Evolutionary conservation across 2,113 vertebrate species (phyloP).

Genomic region (Lepisosteus oculatus): DNA sequence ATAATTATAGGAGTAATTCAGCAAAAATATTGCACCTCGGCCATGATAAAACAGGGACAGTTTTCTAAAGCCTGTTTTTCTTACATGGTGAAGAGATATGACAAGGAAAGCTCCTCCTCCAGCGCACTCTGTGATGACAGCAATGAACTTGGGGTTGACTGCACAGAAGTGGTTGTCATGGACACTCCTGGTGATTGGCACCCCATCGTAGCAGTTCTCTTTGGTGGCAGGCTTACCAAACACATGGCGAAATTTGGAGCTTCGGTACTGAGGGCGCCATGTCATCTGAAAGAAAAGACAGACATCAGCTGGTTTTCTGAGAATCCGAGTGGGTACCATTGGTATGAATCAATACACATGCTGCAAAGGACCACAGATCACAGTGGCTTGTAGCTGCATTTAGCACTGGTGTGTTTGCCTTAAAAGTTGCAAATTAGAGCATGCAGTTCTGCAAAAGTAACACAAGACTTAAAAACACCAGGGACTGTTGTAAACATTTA

Average conservation of each 20-base stretch:
- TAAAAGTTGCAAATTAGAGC: too few relatives aligned
- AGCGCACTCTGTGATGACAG: conserved; percentile 83
- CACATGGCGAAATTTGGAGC: conserved; percentile 86
- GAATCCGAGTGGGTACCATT: background rate
- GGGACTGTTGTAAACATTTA: too few relatives aligned
- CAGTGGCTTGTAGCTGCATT: too few relatives aligned
- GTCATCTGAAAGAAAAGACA: conserved; percentile 76
- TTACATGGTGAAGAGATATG: conserved; percentile 83
- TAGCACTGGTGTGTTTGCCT: too few relatives aligned
- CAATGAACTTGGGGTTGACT: conserved; percentile 87
- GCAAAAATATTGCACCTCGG: too few relatives aligned
- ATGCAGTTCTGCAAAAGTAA: too few relatives aligned
- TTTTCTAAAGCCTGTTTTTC: background rate
- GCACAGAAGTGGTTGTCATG: conserved; percentile 92
- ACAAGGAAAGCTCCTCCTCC: conserved; percentile 88
- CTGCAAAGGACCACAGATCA: too few relatives aligned
- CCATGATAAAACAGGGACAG: too few relatives aligned
- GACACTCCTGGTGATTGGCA: conserved; percentile 84
- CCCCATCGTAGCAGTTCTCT: conserved; percentile 75
- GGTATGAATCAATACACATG: too few relatives aligned
- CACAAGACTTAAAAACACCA: too few relatives aligned
- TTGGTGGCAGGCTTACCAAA: conserved; percentile 77
- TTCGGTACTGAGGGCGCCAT: conserved; percentile 75
- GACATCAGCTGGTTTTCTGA: background rate
- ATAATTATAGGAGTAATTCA: too few relatives aligned